These are phyloP conservation scores for Seriola dumerili DNA, from an alignment of 2,113 vertebrate species.

Conservation along the genomic window DNA sequence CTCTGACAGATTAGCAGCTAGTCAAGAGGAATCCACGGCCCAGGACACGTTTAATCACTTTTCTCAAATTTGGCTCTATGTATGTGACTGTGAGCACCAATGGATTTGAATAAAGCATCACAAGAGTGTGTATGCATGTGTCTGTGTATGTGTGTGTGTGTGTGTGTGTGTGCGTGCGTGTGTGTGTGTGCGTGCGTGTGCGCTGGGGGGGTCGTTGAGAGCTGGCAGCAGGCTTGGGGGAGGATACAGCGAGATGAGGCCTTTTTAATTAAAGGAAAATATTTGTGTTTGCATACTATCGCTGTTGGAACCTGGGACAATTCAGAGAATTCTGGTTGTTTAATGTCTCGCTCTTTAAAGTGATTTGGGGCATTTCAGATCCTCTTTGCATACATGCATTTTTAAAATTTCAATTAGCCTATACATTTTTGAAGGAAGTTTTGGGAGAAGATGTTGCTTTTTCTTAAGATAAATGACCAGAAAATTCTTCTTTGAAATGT, in stretches of 20 bases:
- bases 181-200: background rate
- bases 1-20: conserved; percentile 81
- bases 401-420: conserved; percentile 73
- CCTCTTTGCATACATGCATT: conserved; percentile 69
- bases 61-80: conserved; percentile 55
- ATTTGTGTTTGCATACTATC: conserved; percentile 81
- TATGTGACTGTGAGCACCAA: conserved; percentile 12
- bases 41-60: conserved; percentile 70
- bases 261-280: conserved; percentile 86
- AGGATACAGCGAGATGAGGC: conserved; percentile 73
- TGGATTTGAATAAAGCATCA: conserved; percentile 40
- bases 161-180: conserved; percentile 11
- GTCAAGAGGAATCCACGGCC: conserved; percentile 76
- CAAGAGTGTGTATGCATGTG: background rate
- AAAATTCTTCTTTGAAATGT: background rate
- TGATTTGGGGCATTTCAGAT: conserved; percentile 64
- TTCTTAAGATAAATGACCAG: background rate
- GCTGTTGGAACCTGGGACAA: conserved; percentile 67
- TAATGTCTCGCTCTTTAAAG: conserved; percentile 69
- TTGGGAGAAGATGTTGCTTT: background rate
- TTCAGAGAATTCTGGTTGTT: conserved; percentile 67
- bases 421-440: conserved; percentile 35
- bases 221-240: conserved; percentile 66
- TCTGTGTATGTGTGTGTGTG: conserved; percentile 13
- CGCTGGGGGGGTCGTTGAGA: conserved; percentile 32